phyloP scores from a whole-genome alignment of 2,113 vertebrate species.

The Engraulis encrasicolus region DNA sequence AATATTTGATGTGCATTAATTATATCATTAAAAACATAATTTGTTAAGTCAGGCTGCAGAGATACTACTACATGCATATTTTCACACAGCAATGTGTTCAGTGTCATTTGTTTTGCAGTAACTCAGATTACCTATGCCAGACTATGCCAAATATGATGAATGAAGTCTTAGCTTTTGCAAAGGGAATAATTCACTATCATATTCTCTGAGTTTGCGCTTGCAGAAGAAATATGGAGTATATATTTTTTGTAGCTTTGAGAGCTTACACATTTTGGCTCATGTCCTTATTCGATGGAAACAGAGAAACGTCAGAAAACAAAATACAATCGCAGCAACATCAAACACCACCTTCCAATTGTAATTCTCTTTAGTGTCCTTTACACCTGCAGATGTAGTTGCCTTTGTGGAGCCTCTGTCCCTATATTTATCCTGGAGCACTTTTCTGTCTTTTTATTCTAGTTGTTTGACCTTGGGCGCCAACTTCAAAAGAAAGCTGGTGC shows the following conservation, averaged over 20 bases:
- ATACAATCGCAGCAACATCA: conserved; percentile 10
- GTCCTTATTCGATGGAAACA: not conserved
- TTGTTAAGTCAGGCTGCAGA: not conserved
- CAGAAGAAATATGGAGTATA: not conserved
- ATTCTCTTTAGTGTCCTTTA: no score
- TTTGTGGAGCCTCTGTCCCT: not conserved
- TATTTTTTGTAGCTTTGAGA: conserved; percentile 10
- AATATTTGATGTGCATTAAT: not conserved
- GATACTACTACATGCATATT: no score
- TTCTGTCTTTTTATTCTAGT: not conserved
- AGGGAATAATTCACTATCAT: not conserved
- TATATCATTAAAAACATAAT: no score
- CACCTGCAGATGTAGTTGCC: not conserved
- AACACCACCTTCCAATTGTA: not conserved
- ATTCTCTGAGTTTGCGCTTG: not conserved
- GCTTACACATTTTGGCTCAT: not conserved
- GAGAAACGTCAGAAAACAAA: not conserved
- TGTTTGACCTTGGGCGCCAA: conserved; percentile 32
- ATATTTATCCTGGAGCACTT: not conserved
- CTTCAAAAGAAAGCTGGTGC: conserved; percentile 17
- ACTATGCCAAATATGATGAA: not conserved
- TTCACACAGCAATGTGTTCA: no score
- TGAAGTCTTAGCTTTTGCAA: not conserved
- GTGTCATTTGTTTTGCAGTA: not conserved
- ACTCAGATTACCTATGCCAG: not conserved